These are phyloP conservation scores for Zeus faber DNA, from an alignment of 2,113 vertebrate species.

Conservation along the genomic window DNA sequence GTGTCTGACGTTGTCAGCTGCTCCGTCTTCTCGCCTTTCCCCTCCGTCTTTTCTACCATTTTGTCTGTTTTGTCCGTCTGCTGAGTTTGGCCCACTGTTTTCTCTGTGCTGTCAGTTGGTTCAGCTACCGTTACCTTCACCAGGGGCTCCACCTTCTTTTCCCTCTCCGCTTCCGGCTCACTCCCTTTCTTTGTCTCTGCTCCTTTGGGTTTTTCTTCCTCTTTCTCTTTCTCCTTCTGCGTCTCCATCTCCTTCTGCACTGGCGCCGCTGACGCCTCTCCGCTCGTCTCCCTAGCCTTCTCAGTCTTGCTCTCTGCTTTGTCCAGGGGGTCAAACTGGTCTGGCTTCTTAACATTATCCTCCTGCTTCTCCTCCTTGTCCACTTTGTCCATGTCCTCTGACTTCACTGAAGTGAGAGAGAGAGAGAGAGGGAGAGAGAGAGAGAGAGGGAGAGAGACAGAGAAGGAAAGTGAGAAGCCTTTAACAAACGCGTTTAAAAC, in stretches of 20 bases:
- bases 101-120: constrained; percentile 8
- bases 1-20: neutral
- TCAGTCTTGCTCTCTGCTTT: constrained; percentile 48
- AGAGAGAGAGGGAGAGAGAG: neutral
- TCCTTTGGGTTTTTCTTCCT: too few relatives aligned
- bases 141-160: constrained; percentile 17
- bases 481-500: too few relatives aligned
- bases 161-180: neutral
- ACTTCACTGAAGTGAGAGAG: constrained; percentile 40
- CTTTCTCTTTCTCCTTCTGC: neutral
- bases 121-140: constrained; percentile 21
- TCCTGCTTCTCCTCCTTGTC: constrained; percentile 46
- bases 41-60: constrained; percentile 23
- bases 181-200: neutral
- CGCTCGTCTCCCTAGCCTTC: constrained; percentile 15
- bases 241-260: constrained; percentile 10
- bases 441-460: neutral
- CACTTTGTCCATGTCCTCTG: constrained; percentile 41
- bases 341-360: constrained; percentile 37
- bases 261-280: constrained; percentile 1
- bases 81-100: neutral
- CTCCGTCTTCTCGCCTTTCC: constrained; percentile 10
- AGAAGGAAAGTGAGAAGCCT: neutral
- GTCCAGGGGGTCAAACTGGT: constrained; percentile 28
- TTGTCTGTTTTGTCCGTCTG: constrained; percentile 25